A percentile compares a stretch with the other conserved stretches of the same genome.
Conservation (phyloP, 2,888 invertebrate genomes). For the Polydrusus cervinus region DNA sequence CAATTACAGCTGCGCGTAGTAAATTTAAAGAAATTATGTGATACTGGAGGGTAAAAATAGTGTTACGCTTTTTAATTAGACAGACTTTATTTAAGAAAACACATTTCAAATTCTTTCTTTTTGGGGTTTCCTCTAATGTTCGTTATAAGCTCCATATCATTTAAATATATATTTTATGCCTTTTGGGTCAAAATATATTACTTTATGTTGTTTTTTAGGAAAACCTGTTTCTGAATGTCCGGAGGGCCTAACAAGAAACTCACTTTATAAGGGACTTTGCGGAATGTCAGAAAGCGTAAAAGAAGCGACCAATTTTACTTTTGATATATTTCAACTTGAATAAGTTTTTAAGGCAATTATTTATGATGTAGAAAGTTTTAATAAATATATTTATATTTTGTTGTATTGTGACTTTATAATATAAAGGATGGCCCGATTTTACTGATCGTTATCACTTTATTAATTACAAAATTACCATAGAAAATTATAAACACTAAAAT, state of each 20-base stretch:
- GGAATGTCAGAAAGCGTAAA: constrained; percentile 53
- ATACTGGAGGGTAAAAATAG: no score
- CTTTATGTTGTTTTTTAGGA: constrained; percentile 40
- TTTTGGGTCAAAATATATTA: constrained; percentile 18
- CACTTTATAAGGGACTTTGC: constrained; percentile 63
- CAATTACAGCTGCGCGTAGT: no score
- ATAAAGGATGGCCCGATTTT: no score
- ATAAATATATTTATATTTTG: background rate
- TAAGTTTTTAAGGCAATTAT: constrained; percentile 11
- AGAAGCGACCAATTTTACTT: constrained; percentile 42
- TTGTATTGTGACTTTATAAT: background rate
- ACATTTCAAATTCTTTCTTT: no score
- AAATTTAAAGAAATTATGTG: no score
- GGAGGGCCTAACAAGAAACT: constrained; percentile 55
- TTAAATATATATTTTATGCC: constrained; percentile 3
- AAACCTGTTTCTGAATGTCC: constrained; percentile 63
- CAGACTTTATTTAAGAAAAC: no score
- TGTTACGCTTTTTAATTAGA: no score
- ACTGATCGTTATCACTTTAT: no score
- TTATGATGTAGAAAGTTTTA: background rate
- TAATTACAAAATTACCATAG: no score
- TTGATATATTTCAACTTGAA: constrained; percentile 37
- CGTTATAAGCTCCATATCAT: background rate
- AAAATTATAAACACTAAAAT: no score
- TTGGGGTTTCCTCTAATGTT: background rate